Evolutionary conservation across 2,797 vertebrate genomes (phyloP).

Genomic region (Aulostomus chinensis): DNA sequence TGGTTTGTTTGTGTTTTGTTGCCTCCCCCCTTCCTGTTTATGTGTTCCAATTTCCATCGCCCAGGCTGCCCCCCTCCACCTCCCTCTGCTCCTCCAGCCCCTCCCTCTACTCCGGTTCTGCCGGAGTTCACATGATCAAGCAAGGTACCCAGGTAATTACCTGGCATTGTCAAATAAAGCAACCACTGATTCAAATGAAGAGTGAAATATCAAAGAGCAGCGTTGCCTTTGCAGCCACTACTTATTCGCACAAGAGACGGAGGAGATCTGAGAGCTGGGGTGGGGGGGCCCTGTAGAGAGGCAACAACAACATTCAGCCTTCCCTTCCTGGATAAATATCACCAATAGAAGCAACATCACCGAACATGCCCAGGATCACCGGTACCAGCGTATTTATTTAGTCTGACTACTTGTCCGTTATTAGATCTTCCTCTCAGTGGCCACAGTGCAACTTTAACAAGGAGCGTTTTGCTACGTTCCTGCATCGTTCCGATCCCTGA

Average conservation of each 20-base stretch:
- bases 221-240: slow-evolving; percentile 76
- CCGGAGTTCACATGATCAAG: slow-evolving; percentile 79
- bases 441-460: slow-evolving; percentile 36
- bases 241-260: slow-evolving; percentile 79
- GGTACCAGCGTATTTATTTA: slow-evolving; percentile 57
- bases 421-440: slow-evolving; percentile 45
- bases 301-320: slow-evolving; percentile 74
- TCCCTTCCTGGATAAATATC: slow-evolving; percentile 73
- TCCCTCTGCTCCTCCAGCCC: not conserved
- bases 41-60: slow-evolving; percentile 52
- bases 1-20: slow-evolving; percentile 55
- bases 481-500: slow-evolving; percentile 24
- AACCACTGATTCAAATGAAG: slow-evolving; percentile 80
- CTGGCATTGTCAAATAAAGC: slow-evolving; percentile 79
- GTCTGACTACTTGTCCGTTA: slow-evolving; percentile 58
- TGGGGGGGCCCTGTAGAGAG: slow-evolving; percentile 72
- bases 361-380: slow-evolving; percentile 65
- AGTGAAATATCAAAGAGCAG: slow-evolving; percentile 81
- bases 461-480: slow-evolving; percentile 14
- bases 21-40: slow-evolving; percentile 35
- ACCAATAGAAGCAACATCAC: slow-evolving; percentile 58
- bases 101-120: slow-evolving; percentile 62
- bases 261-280: slow-evolving; percentile 78
- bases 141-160: slow-evolving; percentile 80
- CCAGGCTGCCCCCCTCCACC: not conserved